Percentiles rank a stretch among this genome's conserved stretches.
phyloP scores from a whole-genome alignment of 1,140 invertebrate species.

The Nebria ingens region DNA sequence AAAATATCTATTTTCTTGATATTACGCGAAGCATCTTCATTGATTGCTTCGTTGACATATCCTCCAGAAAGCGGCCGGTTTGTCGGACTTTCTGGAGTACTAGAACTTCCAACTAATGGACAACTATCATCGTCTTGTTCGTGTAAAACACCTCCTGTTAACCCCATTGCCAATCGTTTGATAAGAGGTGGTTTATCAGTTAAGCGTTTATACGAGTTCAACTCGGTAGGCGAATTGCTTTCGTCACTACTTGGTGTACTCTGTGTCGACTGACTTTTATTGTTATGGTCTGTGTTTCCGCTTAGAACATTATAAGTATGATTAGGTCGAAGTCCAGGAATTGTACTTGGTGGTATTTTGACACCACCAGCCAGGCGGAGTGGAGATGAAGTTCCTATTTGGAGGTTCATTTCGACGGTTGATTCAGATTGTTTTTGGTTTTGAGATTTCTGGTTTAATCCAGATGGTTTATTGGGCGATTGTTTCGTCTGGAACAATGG shows the following conservation, averaged over 20 bases:
- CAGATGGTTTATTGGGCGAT: constrained; percentile 12
- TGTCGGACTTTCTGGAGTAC: constrained; percentile 41
- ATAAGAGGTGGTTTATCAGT: constrained; percentile 73
- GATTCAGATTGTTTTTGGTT: constrained; percentile 16
- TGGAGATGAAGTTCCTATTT: constrained; percentile 39
- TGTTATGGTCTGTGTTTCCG: constrained; percentile 32
- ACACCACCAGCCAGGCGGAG: constrained; percentile 36
- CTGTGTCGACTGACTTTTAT: constrained; percentile 41
- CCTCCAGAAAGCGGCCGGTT: constrained; percentile 57
- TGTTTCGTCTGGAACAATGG: constrained; percentile 26
- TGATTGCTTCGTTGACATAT: constrained; percentile 63
- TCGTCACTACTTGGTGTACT: constrained; percentile 73
- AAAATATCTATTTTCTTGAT: constrained; percentile 39
- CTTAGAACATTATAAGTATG: constrained; percentile 41
- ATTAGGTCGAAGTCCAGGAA: constrained; percentile 40
- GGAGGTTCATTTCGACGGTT: constrained; percentile 42
- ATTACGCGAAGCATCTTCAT: constrained; percentile 35
- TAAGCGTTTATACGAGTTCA: constrained; percentile 73
- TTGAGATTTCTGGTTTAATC: constrained; percentile 7
- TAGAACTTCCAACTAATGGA: constrained; percentile 44
- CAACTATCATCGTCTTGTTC: constrained; percentile 43
- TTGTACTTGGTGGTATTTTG: constrained; percentile 40
- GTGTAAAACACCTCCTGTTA: constrained; percentile 35
- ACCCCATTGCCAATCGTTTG: constrained; percentile 61
- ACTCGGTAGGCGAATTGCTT: constrained; percentile 77